phyloP scores from a whole-genome alignment of 2,888 invertebrate species.

The Orthosia cruda region DNA sequence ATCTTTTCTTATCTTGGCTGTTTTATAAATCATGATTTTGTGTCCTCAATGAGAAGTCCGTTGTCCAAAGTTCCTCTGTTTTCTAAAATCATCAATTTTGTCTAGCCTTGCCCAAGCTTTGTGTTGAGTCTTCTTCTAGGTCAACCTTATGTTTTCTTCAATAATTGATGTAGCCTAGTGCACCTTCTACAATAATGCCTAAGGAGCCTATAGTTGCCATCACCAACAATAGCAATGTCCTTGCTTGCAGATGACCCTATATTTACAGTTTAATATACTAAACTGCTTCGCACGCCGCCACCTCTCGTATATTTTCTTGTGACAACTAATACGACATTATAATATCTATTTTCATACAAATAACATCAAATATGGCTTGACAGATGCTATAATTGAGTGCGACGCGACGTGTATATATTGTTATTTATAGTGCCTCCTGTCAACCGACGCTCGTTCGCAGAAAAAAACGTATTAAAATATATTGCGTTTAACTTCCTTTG shows the following conservation, averaged over 20 bases:
- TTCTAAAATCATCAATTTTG: not conserved
- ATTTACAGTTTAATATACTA: not conserved
- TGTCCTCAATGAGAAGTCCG: not conserved
- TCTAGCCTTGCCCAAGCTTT: not conserved
- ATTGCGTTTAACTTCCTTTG: slow-evolving; percentile 68
- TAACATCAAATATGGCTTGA: slow-evolving; percentile 68
- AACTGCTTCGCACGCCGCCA: not conserved
- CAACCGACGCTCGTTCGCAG: slow-evolving; percentile 64
- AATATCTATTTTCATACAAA: slow-evolving; percentile 67
- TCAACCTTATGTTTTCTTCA: not conserved
- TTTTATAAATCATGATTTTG: not conserved
- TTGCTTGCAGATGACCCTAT: not conserved
- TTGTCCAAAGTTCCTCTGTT: not conserved
- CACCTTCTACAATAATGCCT: not conserved
- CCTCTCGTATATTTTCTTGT: slow-evolving; percentile 33
- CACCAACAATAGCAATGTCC: not conserved
- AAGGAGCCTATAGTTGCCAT: not conserved
- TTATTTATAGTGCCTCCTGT: slow-evolving; percentile 71
- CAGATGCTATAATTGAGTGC: slow-evolving; percentile 67
- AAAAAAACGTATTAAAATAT: slow-evolving; percentile 74
- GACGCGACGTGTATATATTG: slow-evolving; percentile 61
- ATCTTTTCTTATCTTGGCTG: not conserved
- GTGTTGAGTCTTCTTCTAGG: not conserved
- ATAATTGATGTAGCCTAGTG: not conserved
- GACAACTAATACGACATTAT: slow-evolving; percentile 51